A percentile compares a stretch with the other conserved stretches of the same genome.
Evolutionary conservation across 2,797 vertebrate genomes (phyloP).

Genomic region (Sebastes miniatus): DNA sequence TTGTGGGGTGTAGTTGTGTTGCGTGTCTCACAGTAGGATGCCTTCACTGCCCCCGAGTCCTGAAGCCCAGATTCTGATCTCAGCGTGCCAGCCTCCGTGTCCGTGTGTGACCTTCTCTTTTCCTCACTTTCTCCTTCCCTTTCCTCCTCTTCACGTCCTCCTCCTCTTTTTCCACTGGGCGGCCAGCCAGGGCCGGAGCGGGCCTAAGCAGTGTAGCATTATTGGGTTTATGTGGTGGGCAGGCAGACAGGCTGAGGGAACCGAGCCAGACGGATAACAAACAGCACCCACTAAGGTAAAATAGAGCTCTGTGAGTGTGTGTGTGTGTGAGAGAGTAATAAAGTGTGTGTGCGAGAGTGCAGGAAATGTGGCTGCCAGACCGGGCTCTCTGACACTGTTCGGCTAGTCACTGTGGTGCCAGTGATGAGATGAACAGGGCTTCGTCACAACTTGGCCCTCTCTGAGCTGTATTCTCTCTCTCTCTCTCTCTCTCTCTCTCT

Average conservation of each 20-base stretch:
- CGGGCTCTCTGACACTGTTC: constrained; percentile 69
- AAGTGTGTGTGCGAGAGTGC: constrained; percentile 30
- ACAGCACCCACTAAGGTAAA: constrained; percentile 76
- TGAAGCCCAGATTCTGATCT: constrained; percentile 36
- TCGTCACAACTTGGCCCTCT: constrained; percentile 50
- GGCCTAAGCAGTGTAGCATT: constrained; percentile 70
- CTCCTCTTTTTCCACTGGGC: constrained; percentile 73
- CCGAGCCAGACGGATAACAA: constrained; percentile 75
- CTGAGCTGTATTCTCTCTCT: constrained; percentile 7
- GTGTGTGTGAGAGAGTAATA: constrained; percentile 10
- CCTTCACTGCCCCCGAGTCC: constrained; percentile 24
- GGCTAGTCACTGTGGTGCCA: constrained; percentile 80
- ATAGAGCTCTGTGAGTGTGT: constrained; percentile 45
- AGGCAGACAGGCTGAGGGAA: constrained; percentile 74
- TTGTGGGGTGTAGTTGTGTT: constrained; percentile 13
- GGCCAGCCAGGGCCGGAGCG: constrained; percentile 53
- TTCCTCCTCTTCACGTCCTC: constrained; percentile 56
- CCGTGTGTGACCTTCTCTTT: constrained; percentile 64
- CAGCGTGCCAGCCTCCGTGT: constrained; percentile 36
- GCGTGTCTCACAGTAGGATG: constrained; percentile 12
- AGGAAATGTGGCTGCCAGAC: constrained; percentile 75
- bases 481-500: not conserved
- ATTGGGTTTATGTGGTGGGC: constrained; percentile 77
- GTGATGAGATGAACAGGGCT: constrained; percentile 67
- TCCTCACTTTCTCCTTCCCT: constrained; percentile 61